These are phyloP conservation scores for Chloropsis cyanopogon DNA, from an alignment of 2,113 vertebrate species.

Conservation along the genomic window DNA sequence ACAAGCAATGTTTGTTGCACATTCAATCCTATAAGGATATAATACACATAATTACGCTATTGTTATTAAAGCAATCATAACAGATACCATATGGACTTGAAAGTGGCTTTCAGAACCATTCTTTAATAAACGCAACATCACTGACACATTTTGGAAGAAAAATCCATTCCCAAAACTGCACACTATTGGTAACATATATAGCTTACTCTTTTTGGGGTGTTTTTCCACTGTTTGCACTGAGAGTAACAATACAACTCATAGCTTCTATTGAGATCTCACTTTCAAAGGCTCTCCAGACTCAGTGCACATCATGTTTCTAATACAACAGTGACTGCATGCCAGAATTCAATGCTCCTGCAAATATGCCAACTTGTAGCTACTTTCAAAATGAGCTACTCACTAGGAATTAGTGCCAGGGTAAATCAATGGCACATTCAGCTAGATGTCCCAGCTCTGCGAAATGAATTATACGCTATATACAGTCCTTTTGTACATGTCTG, in stretches of 20 bases:
- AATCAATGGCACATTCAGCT: conserved; percentile 67
- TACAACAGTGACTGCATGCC: conserved; percentile 26
- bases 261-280: conserved; percentile 41
- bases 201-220: background rate
- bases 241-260: conserved; percentile 36
- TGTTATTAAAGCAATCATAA: conserved; percentile 57
- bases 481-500: conserved; percentile 41
- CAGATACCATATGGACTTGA: conserved; percentile 49
- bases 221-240: background rate
- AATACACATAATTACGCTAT: conserved; percentile 43
- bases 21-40: conserved; percentile 33
- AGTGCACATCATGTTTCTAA: conserved; percentile 45
- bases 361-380: conserved; percentile 60
- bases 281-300: conserved; percentile 39
- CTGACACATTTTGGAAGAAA: conserved; percentile 8
- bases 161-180: background rate
- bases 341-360: conserved; percentile 56
- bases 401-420: conserved; percentile 59
- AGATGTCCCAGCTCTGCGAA: conserved; percentile 41
- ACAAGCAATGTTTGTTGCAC: conserved; percentile 42
- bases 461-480: conserved; percentile 54
- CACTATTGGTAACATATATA: background rate
- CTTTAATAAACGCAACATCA: background rate
- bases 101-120: background rate
- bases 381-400: conserved; percentile 53